Conservation (phyloP, 1,140 invertebrate species). For the Leptinotarsa lineolata region DNA sequence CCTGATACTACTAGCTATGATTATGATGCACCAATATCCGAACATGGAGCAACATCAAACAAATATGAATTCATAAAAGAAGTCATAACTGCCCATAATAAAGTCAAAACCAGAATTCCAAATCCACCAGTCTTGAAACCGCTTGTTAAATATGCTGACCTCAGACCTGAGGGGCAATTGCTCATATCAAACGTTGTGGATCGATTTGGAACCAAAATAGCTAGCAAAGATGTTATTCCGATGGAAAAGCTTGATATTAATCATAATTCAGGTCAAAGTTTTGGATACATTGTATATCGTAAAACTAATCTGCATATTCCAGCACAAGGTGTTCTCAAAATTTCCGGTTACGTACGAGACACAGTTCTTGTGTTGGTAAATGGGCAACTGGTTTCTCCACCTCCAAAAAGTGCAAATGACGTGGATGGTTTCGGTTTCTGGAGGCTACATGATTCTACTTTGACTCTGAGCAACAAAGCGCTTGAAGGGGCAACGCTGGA, state of each 20-base stretch:
- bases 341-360: slow-evolving; percentile 60
- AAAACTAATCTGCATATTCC: slow-evolving; percentile 49
- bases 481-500: slow-evolving; percentile 55
- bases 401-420: slow-evolving; percentile 45
- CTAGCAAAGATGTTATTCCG: slow-evolving; percentile 44
- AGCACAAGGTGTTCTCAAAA: slow-evolving; percentile 50
- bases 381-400: slow-evolving; percentile 53
- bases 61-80: slow-evolving; percentile 56
- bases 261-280: slow-evolving; percentile 61
- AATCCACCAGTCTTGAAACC: slow-evolving; percentile 44
- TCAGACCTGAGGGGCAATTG: slow-evolving; percentile 37
- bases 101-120: slow-evolving; percentile 55
- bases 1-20: slow-evolving; percentile 66
- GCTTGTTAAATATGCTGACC: slow-evolving; percentile 48
- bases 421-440: slow-evolving; percentile 59
- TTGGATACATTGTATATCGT: slow-evolving; percentile 64
- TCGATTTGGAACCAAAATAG: slow-evolving; percentile 34
- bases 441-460: slow-evolving; percentile 51
- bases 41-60: slow-evolving; percentile 58
- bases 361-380: slow-evolving; percentile 60
- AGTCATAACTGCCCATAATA: slow-evolving; percentile 53
- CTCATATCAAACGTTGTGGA: slow-evolving; percentile 50
- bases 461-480: slow-evolving; percentile 37
- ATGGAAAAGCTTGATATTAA: slow-evolving; percentile 66
- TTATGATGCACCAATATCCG: slow-evolving; percentile 61